phyloP scores from a whole-genome alignment of 2,113 vertebrate genomes.

The Hirundichthys speculiger region DNA sequence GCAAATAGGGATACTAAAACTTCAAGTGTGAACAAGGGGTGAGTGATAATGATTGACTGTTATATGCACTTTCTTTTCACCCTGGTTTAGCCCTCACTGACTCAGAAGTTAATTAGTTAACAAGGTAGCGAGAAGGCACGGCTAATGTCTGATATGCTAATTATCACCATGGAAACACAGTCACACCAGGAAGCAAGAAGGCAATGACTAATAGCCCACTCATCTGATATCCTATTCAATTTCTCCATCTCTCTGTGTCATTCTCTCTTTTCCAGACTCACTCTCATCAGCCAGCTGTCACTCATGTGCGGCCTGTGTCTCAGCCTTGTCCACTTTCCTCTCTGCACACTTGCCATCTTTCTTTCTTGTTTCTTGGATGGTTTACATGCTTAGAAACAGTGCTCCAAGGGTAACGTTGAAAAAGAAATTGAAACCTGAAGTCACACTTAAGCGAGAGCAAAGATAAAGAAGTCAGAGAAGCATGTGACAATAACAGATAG shows the following conservation, averaged over 20 bases:
- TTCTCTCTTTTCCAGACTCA: conserved; percentile 14
- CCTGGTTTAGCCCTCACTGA: conserved; percentile 20
- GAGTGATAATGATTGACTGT: not conserved
- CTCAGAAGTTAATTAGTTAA: conserved; percentile 68
- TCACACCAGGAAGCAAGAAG: conserved; percentile 71
- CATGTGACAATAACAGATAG: conserved; percentile 12
- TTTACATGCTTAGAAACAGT: conserved; percentile 8
- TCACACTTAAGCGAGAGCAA: conserved; percentile 6
- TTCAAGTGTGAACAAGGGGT: too few relatives aligned
- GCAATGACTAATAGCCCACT: conserved; percentile 72
- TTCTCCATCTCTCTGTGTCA: conserved; percentile 20
- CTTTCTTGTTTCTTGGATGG: not conserved
- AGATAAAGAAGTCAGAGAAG: not conserved
- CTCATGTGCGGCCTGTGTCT: conserved; percentile 26
- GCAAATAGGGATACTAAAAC: too few relatives aligned
- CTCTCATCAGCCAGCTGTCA: conserved; percentile 48
- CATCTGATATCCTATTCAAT: conserved; percentile 69
- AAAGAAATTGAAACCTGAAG: conserved; percentile 3
- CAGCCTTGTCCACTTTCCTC: conserved; percentile 5
- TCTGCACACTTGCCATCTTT: not conserved
- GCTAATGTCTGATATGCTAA: conserved; percentile 73
- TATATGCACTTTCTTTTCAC: conserved; percentile 12
- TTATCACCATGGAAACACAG: conserved; percentile 72
- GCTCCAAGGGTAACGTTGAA: conserved; percentile 6
- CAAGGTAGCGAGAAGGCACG: conserved; percentile 46